A percentile compares a stretch with the other conserved stretches of the same genome.
Evolutionary conservation across 64 coral and sea anemone genomes (phyloP).

Genomic region (Catalaphyllia jardinei): DNA sequence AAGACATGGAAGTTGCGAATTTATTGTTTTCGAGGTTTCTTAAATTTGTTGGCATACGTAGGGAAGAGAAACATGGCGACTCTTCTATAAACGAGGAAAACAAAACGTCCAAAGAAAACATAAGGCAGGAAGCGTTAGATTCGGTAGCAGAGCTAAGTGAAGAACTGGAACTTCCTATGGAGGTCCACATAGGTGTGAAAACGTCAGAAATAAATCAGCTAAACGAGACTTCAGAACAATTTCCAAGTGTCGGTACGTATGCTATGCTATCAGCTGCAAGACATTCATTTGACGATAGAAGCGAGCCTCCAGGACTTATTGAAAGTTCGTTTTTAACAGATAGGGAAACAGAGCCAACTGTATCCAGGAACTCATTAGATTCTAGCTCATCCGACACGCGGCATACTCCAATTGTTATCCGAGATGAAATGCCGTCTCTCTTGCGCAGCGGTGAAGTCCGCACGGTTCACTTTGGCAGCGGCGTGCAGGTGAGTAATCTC

Average conservation of each 20-base stretch:
- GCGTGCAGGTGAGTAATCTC: background rate
- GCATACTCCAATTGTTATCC: background rate
- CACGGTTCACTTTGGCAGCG: background rate
- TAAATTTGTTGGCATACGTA: background rate
- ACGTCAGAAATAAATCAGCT: background rate
- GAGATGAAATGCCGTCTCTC: background rate
- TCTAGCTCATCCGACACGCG: background rate
- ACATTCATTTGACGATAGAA: background rate
- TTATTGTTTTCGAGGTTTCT: background rate
- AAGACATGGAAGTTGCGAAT: slow-evolving; percentile 7
- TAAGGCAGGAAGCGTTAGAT: background rate
- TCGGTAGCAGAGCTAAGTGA: background rate
- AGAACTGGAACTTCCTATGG: background rate
- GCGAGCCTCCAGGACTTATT: background rate
- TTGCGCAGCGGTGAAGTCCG: background rate
- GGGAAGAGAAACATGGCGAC: background rate
- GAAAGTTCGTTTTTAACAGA: background rate
- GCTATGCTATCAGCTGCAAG: background rate
- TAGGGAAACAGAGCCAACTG: background rate
- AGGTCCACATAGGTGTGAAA: background rate
- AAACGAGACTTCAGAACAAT: too few species aligned
- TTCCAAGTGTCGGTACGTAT: background rate
- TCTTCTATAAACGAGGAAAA: background rate
- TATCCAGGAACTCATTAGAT: background rate
- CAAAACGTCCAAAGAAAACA: background rate